Evolutionary conservation across 1,140 invertebrate genomes (phyloP), one percentile per base, ranked within the genome.

Genomic region (Asbolus verrucosus): DNA sequence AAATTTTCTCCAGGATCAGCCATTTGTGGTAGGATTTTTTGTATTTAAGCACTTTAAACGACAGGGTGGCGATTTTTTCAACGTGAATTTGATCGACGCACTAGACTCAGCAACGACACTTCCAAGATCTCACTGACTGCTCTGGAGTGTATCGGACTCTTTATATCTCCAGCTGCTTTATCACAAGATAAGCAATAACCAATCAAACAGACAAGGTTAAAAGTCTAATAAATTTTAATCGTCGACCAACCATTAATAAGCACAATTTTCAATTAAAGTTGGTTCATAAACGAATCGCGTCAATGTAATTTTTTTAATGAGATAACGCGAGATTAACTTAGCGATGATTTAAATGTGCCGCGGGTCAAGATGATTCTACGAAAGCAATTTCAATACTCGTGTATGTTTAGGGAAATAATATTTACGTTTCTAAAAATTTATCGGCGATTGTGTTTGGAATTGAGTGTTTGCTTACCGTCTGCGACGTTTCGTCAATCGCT

Each of bases 1-100:
- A 70, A 69, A 69, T 54, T 65, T 69, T 73, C 75, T 43, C 76
- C 76, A 65, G 75, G 76, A 78, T 78, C 77, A 68, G 77, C 77
- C 77, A 78, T 78, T 76, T 72, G 76, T 65, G 27, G 54, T 27
- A n/a, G 36, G 18, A 36, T 33, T 62, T 3, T 4, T 16, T 11
- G 30, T n/a, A 5, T 62, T 13, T n/a, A n/a, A n/a, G n/a, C 6
- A 15, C n/a, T 62, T 62, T 5, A 36, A 62, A 62, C 30, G 59
- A 62, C 46, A 54, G 46, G 46, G 19, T 54, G 46, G 5, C 9
- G 21, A 21, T 18, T 46, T 27, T 6, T 36, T 8, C 33, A n/a
- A 11, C 5, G 2, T 27, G 24, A 16, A 6, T 15, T 43, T 15
- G 39, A 43, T 6, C 6, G 13, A 46, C 15, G 18, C 15, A 38